Base-by-base conservation (phyloP, 1,140 invertebrate species). In the Drosophila ohnishii region DNA sequence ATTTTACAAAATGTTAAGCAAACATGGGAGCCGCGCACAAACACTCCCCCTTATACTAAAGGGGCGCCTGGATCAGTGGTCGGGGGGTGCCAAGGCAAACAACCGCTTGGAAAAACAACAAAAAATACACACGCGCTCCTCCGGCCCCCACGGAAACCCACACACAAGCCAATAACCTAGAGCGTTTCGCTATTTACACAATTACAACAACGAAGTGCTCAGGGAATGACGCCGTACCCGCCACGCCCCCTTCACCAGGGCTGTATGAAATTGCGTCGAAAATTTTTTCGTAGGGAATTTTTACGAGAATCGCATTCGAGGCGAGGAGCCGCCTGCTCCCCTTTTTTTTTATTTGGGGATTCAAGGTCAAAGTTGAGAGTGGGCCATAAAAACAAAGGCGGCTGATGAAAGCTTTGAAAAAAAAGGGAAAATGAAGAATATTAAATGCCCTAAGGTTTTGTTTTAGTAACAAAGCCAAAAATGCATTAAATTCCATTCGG, bases 131-230 rank as follows among this genome's bases (percentile, higher is more conserved):
- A 70, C 65, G 59, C 61, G 59, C 75, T 45, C 66, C 70, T 42
- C 53, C 48, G 51, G 16, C 50, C 72, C 72, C 67, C 66, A 35
- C 65, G 47, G 22, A 67, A 35, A 44, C 56, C 32, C 67, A 51
- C 56, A 62, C 57, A 70, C 84, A 78, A 88, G 83, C 59, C 84
- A 87, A 87, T 88, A 87, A 77, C 84, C 83, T 51, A 77, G 64
- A 88, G 84, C 80, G 72, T 74, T 83, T 80, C 73, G 73, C 80
- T 83, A 85, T 84, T 87, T 88, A 88, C 84, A 80, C 84, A 87
- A 87, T 87, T 87, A 87, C 74, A 87, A 80, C 70, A 82, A 73
- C 57, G 14, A 30, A 61, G n/a, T 48, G 39, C 34, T 39, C 55
- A 32, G 56, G 34, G 19, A 22, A 22, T 13, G 32, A 7, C n/a